Base-by-base conservation (phyloP, 37 sponge, comb jelly and placozoan genomes). In the Theonella swinhoei region DNA sequence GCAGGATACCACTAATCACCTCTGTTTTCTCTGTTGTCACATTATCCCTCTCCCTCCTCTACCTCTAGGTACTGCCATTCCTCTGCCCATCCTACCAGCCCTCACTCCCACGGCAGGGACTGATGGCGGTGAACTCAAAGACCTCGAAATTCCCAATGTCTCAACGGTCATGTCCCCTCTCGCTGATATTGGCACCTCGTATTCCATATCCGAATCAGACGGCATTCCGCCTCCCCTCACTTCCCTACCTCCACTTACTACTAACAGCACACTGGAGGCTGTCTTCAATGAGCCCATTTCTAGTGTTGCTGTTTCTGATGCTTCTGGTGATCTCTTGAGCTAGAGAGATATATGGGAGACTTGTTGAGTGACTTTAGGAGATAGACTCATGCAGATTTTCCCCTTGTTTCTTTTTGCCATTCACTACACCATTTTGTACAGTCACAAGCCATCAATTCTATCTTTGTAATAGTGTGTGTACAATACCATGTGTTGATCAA, bases 201-300 rank as follows among this genome's bases (percentile, higher is more conserved):
- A 88, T 58, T 67, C 35, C 35, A 86, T 86, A 60, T 83, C 83
- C 42, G 67, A 81, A 22, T 78, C 82, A 14, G 89, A 89, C 58
- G 24, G 72, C 42, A 72, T 83, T 24, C 79, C 84, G 23, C 79
- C 81, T 5, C 69, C 87, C 35, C 87, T 87, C 66, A 66, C 89
- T 28, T 83, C 89, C 54, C 72, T 89, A 38, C 72, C 90, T 17
- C 70, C 82, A 42, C 86, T 92, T 42, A 82, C 87, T 0, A 80
- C 90, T 22, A 72, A 83, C 36, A 76, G 83, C 40, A 82, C 87
- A 4, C 86, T 89, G 60, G 94, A 93, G 58, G 82, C 90, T 0
- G 90, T 89, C 59, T 82, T 93, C 38, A 86, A 83, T 42, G 94
- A 93, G 71, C 90, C 94, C 41, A 75, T 93, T 19, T 80, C 70